A percentile compares a stretch with the other conserved stretches of the same genome.
Conservation (phyloP, 2,113 vertebrate genomes). For the Crotalus tigris region DNA sequence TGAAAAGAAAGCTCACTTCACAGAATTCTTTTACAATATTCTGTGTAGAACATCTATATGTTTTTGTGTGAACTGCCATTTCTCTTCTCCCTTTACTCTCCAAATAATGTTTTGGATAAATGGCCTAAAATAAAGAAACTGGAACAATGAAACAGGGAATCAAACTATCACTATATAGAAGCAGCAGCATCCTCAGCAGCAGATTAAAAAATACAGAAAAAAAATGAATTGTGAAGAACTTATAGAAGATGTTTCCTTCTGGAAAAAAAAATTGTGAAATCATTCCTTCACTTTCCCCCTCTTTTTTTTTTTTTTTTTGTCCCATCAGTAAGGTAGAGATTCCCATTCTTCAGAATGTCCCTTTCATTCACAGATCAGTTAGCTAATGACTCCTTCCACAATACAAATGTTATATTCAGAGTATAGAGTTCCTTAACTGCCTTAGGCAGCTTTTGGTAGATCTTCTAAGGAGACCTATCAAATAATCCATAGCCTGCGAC, state of each 20-base stretch:
- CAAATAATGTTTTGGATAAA: neutral
- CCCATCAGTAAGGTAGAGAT: neutral
- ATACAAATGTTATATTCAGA: neutral
- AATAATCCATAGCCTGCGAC: neutral
- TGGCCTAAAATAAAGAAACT: neutral
- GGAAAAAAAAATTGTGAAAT: neutral
- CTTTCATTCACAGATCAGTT: neutral
- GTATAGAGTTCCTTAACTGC: neutral
- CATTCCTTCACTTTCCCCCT: neutral
- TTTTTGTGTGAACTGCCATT: neutral
- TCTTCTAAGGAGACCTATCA: neutral
- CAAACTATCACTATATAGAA: neutral
- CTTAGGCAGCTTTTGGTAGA: neutral
- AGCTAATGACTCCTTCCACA: neutral
- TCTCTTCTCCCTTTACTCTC: neutral
- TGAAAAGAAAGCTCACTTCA: neutral
- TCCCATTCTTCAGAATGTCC: neutral
- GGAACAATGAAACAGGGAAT: neutral
- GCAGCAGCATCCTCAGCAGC: neutral
- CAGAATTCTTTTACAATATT: neutral
- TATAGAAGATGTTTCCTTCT: neutral
- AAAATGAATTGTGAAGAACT: neutral
- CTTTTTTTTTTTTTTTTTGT: neutral
- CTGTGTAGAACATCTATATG: neutral
- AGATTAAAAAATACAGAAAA: neutral